phyloP scores from a whole-genome alignment of 2,888 invertebrate genomes.

The Dryococelus australis region DNA sequence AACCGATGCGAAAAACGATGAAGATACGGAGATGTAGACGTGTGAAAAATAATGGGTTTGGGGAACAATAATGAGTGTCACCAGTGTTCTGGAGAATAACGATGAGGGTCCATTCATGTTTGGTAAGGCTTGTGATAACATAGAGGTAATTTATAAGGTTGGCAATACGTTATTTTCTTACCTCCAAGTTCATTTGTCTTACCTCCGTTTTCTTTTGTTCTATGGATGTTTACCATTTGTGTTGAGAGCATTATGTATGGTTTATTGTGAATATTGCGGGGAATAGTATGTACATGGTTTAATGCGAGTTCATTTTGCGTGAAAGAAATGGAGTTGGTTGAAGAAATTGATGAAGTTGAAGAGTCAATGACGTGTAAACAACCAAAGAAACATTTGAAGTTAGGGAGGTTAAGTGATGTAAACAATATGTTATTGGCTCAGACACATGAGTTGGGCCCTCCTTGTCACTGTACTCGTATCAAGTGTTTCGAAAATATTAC shows the following conservation, averaged over 20 bases:
- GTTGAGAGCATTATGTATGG: background rate
- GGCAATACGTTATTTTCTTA: too few species aligned
- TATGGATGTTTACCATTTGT: background rate
- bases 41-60: background rate
- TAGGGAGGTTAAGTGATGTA: too few species aligned
- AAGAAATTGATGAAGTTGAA: background rate
- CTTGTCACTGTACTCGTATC: too few species aligned
- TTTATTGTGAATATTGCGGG: background rate
- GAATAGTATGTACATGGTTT: background rate
- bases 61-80: background rate
- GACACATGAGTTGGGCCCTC: too few species aligned
- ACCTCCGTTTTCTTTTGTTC: background rate
- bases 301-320: background rate
- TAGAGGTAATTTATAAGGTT: too few species aligned
- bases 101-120: background rate
- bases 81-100: background rate
- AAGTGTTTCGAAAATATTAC: too few species aligned
- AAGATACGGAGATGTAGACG: background rate
- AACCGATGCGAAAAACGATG: conserved; percentile 40
- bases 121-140: too few species aligned
- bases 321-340: background rate
- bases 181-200: too few species aligned
- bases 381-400: too few species aligned
- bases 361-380: too few species aligned
- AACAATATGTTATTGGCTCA: too few species aligned